Evolutionary conservation across 23 tunicate genomes (phyloP), one percentile per base, ranked within the genome.

Genomic region (Botrylloides violaceus): DNA sequence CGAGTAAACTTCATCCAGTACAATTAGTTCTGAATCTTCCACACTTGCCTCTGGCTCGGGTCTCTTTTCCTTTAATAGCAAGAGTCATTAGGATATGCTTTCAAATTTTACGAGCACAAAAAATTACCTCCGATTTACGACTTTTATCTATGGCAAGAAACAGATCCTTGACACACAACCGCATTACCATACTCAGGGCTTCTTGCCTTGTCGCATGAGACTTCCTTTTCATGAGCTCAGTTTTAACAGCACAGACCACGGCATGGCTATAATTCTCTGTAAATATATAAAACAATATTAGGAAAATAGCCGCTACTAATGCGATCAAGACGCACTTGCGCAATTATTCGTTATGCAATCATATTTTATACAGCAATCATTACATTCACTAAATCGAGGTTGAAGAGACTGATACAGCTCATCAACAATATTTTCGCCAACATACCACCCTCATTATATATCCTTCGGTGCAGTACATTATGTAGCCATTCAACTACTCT

Each of bases 1-100:
- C 27, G 74, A 68, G 37, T 68, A 68, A 68, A 68, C 74, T 68
- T 68, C 74, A 43, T 68, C 74, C 74, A 68, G n/a, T 24, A 68
- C 47, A 18, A 68, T 36, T 23, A 68, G 74, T 5, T 37, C 56
- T 15, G 53, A 43, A 7, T 43, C 53, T 15, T 9, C 12, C 53
- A 15, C 9, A 15, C 15, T 15, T 43, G 19, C 65, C 4, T 4
- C 74, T 35, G 74, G 37, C 37, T 36, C 57, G n/a, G 19, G 32
- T 4, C 4, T 6, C 5, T 24, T 43, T 26, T 68, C 74, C 38
- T 30, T 19, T 9, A 65, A 7, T 43, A 43, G 53, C 53, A 43
- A 43, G n/a, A n/a, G n/a, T n/a, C n/a, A n/a, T n/a, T n/a, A n/a
- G n/a, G n/a, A n/a, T n/a, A n/a, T n/a, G n/a, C n/a, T n/a, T n/a